phyloP scores from a whole-genome alignment of 2,888 invertebrate genomes.

The Latheticus oryzae region DNA sequence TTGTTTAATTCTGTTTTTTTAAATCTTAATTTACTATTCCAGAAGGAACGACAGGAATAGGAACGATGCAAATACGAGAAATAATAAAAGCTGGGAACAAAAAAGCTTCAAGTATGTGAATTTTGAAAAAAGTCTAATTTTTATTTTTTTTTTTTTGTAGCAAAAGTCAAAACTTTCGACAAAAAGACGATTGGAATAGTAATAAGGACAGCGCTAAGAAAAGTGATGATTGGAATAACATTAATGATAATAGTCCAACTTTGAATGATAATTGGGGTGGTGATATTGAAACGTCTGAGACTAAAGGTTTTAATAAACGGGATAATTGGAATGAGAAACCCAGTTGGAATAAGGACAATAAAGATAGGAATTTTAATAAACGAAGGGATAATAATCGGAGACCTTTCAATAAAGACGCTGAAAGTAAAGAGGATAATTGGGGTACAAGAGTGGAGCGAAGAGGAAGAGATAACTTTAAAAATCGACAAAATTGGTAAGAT shows the following conservation, averaged over 20 bases:
- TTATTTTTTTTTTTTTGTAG: constrained; percentile 26
- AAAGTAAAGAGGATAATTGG: constrained; percentile 8
- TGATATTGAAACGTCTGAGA: constrained; percentile 16
- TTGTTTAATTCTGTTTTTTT: too few relatives aligned
- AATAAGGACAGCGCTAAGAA: constrained; percentile 32
- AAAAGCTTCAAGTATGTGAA: constrained; percentile 24
- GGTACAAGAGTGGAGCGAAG: constrained; percentile 2
- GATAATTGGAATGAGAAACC: too few relatives aligned
- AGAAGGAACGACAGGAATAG: constrained; percentile 37
- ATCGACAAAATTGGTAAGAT: background rate
- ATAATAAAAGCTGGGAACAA: constrained; percentile 26
- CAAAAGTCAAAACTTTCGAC: constrained; percentile 34
- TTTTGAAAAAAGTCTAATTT: constrained; percentile 1
- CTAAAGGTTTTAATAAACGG: background rate
- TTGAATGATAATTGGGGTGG: constrained; percentile 22
- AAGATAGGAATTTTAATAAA: too few relatives aligned
- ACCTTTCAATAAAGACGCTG: too few relatives aligned
- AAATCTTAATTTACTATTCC: background rate
- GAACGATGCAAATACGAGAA: constrained; percentile 30
- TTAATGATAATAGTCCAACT: constrained; percentile 2
- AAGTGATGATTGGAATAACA: constrained; percentile 42
- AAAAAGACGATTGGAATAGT: constrained; percentile 41
- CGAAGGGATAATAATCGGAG: too few relatives aligned
- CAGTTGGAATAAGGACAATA: too few relatives aligned
- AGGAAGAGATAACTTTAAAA: constrained; percentile 20